phyloP scores from a whole-genome alignment of 2,797 vertebrate genomes.

The Alauda arvensis region DNA sequence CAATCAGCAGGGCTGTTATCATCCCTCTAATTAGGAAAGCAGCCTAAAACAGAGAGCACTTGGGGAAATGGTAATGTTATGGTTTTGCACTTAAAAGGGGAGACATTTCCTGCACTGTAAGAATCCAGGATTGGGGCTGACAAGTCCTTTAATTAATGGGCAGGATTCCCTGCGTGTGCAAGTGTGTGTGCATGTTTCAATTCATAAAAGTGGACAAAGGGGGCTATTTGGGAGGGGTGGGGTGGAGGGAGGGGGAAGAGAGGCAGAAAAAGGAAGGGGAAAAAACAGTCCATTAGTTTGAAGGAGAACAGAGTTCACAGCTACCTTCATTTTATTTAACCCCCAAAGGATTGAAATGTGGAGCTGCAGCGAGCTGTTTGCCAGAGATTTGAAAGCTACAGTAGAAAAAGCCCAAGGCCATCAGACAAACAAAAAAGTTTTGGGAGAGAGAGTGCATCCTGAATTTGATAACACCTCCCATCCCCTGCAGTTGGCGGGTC shows the following conservation, averaged over 20 bases:
- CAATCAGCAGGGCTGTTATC: slow-evolving; percentile 89
- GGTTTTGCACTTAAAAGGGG: slow-evolving; percentile 88
- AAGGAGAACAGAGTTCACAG: slow-evolving; percentile 76
- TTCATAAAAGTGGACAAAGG: slow-evolving; percentile 82
- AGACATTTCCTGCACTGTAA: slow-evolving; percentile 78
- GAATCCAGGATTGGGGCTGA: slow-evolving; percentile 77
- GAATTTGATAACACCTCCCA: background rate
- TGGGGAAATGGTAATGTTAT: slow-evolving; percentile 88
- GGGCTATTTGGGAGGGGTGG: slow-evolving; percentile 55
- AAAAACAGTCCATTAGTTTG: slow-evolving; percentile 71
- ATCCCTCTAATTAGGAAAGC: slow-evolving; percentile 88
- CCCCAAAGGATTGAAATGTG: slow-evolving; percentile 67
- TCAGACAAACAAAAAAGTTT: slow-evolving; percentile 66
- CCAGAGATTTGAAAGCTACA: slow-evolving; percentile 63
- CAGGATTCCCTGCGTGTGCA: slow-evolving; percentile 75
- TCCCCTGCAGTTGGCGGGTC: background rate
- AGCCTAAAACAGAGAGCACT: slow-evolving; percentile 87
- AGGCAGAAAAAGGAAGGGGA: slow-evolving; percentile 16
- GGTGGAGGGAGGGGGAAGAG: background rate
- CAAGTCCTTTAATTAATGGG: slow-evolving; percentile 83
- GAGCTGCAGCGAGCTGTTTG: slow-evolving; percentile 63
- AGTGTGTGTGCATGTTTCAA: slow-evolving; percentile 74
- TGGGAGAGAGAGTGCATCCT: slow-evolving; percentile 31
- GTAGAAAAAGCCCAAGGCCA: slow-evolving; percentile 68
- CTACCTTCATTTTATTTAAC: slow-evolving; percentile 73